Conservation (phyloP, 2,888 invertebrate genomes). For the Colostygia pectinataria region DNA sequence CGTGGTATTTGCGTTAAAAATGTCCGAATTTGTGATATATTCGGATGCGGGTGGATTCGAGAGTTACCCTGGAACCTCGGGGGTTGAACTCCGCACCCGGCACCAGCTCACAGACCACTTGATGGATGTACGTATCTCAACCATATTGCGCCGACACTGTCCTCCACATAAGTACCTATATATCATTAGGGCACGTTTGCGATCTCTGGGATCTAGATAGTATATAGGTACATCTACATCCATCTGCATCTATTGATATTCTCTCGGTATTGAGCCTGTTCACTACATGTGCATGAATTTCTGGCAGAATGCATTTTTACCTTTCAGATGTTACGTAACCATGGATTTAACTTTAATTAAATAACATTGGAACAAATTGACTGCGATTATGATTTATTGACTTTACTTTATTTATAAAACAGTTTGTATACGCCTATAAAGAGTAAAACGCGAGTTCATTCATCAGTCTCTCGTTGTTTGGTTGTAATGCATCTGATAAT, state of each 20-base stretch:
- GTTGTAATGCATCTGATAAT: conserved; percentile 52
- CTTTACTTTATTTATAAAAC: not conserved
- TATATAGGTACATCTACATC: conserved; percentile 48
- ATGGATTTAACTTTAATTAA: not conserved
- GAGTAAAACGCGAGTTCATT: not conserved
- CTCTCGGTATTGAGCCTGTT: conserved; percentile 42
- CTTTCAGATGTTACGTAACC: conserved; percentile 29
- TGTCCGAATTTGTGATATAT: conserved; percentile 75
- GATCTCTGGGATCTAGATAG: conserved; percentile 56
- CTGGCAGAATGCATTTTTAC: conserved; percentile 41
- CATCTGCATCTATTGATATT: conserved; percentile 47
- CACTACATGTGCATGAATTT: conserved; percentile 45
- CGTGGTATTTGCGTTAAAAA: conserved; percentile 76
- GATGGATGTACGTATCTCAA: conserved; percentile 81
- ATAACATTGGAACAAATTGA: not conserved
- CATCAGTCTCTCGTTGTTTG: not conserved
- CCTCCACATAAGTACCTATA: conserved; percentile 59
- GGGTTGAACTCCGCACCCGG: conserved; percentile 64
- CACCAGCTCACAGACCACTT: conserved; percentile 69
- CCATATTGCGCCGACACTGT: conserved; percentile 78
- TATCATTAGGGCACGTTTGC: conserved; percentile 52
- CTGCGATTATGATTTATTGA: not conserved
- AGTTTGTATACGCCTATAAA: too few relatives aligned
- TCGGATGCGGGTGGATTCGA: conserved; percentile 77
- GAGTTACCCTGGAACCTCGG: conserved; percentile 70